These are phyloP conservation scores for Ophion costatus DNA, from an alignment of 2,888 invertebrate species.

Conservation along the genomic window DNA sequence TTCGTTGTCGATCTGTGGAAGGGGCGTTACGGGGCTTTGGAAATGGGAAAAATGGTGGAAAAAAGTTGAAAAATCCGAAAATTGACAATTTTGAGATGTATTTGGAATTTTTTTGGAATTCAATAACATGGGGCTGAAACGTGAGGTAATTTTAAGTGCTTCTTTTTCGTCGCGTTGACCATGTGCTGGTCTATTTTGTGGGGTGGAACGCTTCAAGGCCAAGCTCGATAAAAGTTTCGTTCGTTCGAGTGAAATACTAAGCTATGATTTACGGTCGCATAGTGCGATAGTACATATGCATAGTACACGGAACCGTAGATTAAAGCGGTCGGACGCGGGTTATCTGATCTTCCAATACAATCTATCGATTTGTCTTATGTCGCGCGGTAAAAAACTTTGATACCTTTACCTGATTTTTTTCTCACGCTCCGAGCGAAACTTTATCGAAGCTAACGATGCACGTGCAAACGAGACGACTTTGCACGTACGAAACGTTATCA, in stretches of 20 bases:
- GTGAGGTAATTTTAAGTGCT: not conserved
- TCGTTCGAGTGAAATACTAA: not conserved
- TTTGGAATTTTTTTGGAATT: not conserved
- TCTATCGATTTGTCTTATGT: conserved; percentile 15
- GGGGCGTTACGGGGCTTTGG: too few species aligned
- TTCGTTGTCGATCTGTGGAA: too few species aligned
- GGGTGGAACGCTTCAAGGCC: not conserved
- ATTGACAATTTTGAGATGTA: too few species aligned
- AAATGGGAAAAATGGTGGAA: too few species aligned
- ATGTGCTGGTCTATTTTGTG: not conserved
- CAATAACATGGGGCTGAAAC: not conserved
- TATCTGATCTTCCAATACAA: not conserved
- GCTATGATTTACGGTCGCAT: not conserved
- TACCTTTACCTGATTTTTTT: not conserved
- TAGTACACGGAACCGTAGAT: not conserved
- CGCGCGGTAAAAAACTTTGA: not conserved
- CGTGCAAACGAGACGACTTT: not conserved
- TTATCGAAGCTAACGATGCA: not conserved
- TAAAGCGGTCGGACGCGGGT: not conserved
- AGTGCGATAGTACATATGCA: not conserved
- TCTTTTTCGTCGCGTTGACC: not conserved
- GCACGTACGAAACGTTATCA: too few species aligned
- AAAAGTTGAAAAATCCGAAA: too few species aligned
- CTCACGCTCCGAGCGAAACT: conserved; percentile 9
- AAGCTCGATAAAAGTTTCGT: conserved; percentile 34